phyloP scores from a whole-genome alignment of 92 coral and sea anemone genomes.

The Phenganax marumi region DNA sequence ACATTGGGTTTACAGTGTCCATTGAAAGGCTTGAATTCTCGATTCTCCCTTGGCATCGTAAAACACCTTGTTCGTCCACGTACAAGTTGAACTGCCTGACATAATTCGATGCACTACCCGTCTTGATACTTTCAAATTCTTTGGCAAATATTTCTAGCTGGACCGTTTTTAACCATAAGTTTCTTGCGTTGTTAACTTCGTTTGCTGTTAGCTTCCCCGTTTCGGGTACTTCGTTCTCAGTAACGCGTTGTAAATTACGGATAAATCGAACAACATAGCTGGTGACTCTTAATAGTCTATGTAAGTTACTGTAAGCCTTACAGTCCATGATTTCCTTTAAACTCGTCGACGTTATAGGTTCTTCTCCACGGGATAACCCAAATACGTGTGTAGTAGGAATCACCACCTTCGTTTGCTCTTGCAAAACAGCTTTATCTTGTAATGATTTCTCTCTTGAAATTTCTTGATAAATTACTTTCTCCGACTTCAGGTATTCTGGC shows the following conservation, averaged over 20 bases:
- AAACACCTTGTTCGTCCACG: constrained; percentile 45
- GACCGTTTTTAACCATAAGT: constrained; percentile 42
- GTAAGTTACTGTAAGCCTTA: not conserved
- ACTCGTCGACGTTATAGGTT: not conserved
- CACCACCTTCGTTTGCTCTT: not conserved
- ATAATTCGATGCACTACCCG: not conserved
- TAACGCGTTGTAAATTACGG: not conserved
- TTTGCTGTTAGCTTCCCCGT: constrained; percentile 24
- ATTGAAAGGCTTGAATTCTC: constrained; percentile 39
- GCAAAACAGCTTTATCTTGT: not conserved
- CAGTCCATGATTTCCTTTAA: not conserved
- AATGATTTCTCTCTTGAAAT: not conserved
- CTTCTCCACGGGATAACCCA: not conserved
- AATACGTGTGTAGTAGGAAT: not conserved
- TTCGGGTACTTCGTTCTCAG: not conserved
- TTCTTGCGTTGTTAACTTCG: constrained; percentile 50
- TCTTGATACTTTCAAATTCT: constrained; percentile 46
- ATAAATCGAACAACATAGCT: not conserved
- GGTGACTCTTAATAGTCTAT: not conserved
- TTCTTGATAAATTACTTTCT: not conserved
- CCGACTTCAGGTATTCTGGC: not conserved
- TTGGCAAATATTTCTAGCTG: constrained; percentile 38
- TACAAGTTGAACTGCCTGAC: constrained; percentile 48
- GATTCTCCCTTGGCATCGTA: constrained; percentile 57
- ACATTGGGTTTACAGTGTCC: constrained; percentile 43